phyloP scores from a whole-genome alignment of 2,113 vertebrate genomes.

The Protobothrops flavoviridis region DNA sequence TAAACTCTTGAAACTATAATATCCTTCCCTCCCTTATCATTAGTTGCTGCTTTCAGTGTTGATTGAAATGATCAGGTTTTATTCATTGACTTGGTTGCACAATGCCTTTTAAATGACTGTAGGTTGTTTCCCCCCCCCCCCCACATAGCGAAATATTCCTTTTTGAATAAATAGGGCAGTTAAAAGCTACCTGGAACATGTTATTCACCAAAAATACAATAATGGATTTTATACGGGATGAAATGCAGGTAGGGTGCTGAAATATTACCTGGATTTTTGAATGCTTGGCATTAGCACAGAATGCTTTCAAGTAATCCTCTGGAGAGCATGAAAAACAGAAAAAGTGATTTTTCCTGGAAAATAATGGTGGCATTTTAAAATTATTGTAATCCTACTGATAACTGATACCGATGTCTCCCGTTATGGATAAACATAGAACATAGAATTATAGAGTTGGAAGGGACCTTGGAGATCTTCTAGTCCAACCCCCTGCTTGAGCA shows the following conservation, averaged over 20 bases:
- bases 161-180: not conserved
- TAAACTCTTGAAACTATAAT: not conserved
- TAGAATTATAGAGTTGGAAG: no score
- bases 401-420: slow-evolving; percentile 35
- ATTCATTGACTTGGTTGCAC: not conserved
- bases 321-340: not conserved
- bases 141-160: not conserved
- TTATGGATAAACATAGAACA: slow-evolving; percentile 27
- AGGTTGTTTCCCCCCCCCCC: no score
- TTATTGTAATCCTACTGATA: slow-evolving; percentile 33
- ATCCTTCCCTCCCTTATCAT: not conserved
- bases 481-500: no score
- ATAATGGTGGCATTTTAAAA: slow-evolving; percentile 8
- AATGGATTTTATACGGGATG: not conserved
- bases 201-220: slow-evolving; percentile 4
- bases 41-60: not conserved
- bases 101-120: not conserved
- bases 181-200: not conserved
- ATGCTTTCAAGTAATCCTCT: not conserved
- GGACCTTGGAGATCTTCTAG: no score
- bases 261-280: not conserved
- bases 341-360: not conserved
- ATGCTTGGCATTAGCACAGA: not conserved
- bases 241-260: not conserved
- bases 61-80: not conserved